phyloP scores from a whole-genome alignment of 2,888 invertebrate species.

The Leucophenga montana region DNA sequence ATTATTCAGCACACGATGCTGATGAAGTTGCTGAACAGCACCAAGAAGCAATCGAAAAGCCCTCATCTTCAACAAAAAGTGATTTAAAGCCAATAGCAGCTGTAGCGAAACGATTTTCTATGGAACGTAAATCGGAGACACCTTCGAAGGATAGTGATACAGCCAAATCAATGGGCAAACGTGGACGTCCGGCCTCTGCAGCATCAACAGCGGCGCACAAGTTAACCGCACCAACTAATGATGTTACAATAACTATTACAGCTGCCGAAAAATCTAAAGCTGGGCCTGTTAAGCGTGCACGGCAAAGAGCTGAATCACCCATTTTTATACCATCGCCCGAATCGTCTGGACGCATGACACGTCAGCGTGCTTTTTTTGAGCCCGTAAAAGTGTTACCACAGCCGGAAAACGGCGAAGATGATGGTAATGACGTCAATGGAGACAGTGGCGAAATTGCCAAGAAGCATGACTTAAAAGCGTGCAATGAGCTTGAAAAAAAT shows the following conservation, averaged over 20 bases:
- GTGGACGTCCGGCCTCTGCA: conserved; percentile 46
- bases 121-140: conserved; percentile 47
- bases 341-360: conserved; percentile 71
- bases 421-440: conserved; percentile 1
- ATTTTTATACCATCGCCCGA: conserved; percentile 71
- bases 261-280: conserved; percentile 41
- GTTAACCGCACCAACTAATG: conserved; percentile 12
- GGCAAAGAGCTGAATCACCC: conserved; percentile 69
- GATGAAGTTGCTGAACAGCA: conserved; percentile 45
- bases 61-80: conserved; percentile 36
- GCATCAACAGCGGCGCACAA: conserved; percentile 27
- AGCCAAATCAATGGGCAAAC: conserved; percentile 49
- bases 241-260: conserved; percentile 28
- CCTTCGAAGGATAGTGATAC: conserved; percentile 55
- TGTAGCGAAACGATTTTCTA: conserved; percentile 1
- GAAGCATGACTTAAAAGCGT: conserved; percentile 15
- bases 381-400: conserved; percentile 69
- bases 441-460: neutral
- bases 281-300: conserved; percentile 59
- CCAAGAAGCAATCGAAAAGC: neutral
- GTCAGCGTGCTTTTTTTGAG: conserved; percentile 71
- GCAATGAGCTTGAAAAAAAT: conserved; percentile 11
- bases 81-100: conserved; percentile 31
- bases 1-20: conserved; percentile 58
- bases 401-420: conserved; percentile 31